Percentiles rank a stretch among this genome's conserved stretches.
These are phyloP conservation scores for Drosophila buzzatii DNA, from an alignment of 2,888 invertebrate genomes.

Conservation along the genomic window DNA sequence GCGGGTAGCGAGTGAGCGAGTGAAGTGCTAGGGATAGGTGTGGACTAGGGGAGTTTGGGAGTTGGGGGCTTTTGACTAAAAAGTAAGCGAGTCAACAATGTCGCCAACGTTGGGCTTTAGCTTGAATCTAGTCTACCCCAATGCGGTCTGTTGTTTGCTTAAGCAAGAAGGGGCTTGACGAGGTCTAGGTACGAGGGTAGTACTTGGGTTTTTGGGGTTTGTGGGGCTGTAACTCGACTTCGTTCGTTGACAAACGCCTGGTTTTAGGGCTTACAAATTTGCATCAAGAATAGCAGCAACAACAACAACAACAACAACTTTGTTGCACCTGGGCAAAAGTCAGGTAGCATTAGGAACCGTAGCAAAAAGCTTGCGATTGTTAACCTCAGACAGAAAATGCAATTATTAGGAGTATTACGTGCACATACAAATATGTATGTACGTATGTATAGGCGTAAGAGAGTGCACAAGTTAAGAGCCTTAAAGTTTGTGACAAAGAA, in stretches of 20 bases:
- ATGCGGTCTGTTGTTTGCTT: conserved; percentile 19
- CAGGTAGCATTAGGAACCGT: not conserved
- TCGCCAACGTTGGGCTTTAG: conserved; percentile 15
- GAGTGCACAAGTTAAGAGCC: too few relatives aligned
- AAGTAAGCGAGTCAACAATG: conserved; percentile 38
- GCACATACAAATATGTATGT: not conserved
- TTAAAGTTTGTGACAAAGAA: not conserved
- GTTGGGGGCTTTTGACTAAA: not conserved
- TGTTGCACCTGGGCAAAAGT: conserved; percentile 18
- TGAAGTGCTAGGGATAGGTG: not conserved
- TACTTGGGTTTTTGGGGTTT: not conserved
- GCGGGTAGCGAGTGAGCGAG: not conserved
- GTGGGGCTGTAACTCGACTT: conserved; percentile 1
- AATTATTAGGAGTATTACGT: conserved; percentile 10
- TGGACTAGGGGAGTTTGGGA: not conserved
- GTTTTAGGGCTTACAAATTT: conserved; percentile 41
- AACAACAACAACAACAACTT: conserved; percentile 14
- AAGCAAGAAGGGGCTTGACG: not conserved
- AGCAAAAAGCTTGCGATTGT: conserved; percentile 10
- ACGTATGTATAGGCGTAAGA: not conserved
- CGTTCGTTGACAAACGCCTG: conserved; percentile 29
- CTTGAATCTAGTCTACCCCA: conserved; percentile 19
- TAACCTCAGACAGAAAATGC: conserved; percentile 17
- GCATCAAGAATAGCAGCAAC: conserved; percentile 34
- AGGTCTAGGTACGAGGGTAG: not conserved